Percentiles rank a stretch among this genome's conserved stretches.
Evolutionary conservation across 2,113 vertebrate species (phyloP).

Genomic region (Tetrax tetrax): DNA sequence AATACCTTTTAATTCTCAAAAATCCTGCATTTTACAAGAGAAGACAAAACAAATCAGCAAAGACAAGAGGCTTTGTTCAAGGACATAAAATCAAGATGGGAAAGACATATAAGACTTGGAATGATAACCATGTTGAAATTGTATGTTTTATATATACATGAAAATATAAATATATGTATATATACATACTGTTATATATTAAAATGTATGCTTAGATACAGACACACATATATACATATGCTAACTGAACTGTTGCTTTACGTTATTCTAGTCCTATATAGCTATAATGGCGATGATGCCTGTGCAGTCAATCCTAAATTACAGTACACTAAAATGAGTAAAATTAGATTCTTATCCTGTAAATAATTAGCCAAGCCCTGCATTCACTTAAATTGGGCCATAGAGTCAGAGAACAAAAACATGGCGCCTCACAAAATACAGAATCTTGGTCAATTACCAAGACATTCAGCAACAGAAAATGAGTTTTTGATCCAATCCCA

Average conservation of each 20-base stretch:
- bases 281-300: not conserved
- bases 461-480: not conserved
- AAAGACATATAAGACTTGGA: not conserved
- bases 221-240: rapidly evolving
- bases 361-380: not conserved
- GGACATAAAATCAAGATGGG: not conserved
- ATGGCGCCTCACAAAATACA: not conserved
- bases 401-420: not conserved
- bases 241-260: not conserved
- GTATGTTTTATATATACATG: not conserved
- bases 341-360: not conserved
- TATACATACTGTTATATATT: not conserved
- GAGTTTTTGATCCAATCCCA: not conserved
- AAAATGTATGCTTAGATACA: not conserved
- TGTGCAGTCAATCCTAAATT: not conserved
- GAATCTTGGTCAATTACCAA: not conserved
- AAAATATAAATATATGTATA: not conserved
- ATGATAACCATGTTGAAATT: not conserved
- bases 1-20: not conserved
- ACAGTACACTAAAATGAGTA: not conserved
- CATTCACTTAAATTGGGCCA: not conserved
- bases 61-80: not conserved
- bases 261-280: not conserved
- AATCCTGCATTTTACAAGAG: not conserved
- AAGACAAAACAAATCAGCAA: not conserved